Base-by-base conservation (phyloP, 2,888 invertebrate genomes). In the Brenthis ino region DNA sequence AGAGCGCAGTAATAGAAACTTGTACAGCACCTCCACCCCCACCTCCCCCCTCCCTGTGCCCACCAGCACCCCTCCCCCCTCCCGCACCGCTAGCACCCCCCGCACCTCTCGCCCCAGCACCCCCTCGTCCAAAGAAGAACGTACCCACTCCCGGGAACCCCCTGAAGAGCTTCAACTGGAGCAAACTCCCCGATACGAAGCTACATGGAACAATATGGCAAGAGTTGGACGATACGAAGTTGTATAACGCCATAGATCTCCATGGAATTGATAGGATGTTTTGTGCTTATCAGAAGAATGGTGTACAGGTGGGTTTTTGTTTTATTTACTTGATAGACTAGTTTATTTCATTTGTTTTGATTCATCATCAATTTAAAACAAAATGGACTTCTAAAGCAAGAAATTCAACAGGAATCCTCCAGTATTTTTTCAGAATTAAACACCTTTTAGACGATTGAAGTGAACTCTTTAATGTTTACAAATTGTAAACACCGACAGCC, bases 111-210 rank as follows among this genome's bases (percentile, higher is more conserved):
- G 93, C 94, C 0, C 91, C 94, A 11, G 94, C 94, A 63, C 81
- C 90, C 0, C 95, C 95, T 70, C 88, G 93, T 60, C 92, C 94
- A 20, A 95, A 96, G 85, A 98, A 98, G 88, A 97, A 98, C 87
- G 97, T 98, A 69, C 99, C 99, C 13, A 97, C 97, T 77, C 97
- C 99, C 0, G 95, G 97, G 6, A 97, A 97, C 86, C 98, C 98
- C 0, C 91, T 99, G 66, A 99, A 99, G 87, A 98, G 98, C 66
- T 98, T 99, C 93, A 99, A 99, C 92, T 99, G 99, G 99, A 97
- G 97, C 64, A 99, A 98, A 85, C 93, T 99, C 71, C 98, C 98
- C 0, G 98, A 98, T 77, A 95, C 96, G 54, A 98, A 98, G 83
- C 93, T 99, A 2, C 96, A 96, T 76, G 99, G 98, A 12, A 99